Conservation (phyloP, 1,140 invertebrate species). For the Drosophila funebris region DNA sequence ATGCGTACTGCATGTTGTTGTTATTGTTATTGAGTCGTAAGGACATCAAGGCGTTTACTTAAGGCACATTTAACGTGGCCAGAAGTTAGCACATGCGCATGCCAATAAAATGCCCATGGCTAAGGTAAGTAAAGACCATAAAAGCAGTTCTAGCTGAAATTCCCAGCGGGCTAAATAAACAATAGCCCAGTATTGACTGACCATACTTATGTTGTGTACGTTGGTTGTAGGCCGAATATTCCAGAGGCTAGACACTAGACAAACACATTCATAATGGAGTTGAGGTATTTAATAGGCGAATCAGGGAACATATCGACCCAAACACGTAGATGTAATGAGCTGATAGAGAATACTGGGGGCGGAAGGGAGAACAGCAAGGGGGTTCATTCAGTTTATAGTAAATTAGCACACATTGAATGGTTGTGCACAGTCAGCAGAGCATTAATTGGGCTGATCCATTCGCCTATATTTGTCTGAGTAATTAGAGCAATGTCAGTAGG, state of each 20-base stretch:
- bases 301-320: constrained; percentile 1
- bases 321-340: constrained; percentile 1
- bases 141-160: background rate
- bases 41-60: constrained; percentile 41
- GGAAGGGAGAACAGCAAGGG: background rate
- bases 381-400: constrained; percentile 7
- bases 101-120: constrained; percentile 54
- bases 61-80: constrained; percentile 55
- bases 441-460: constrained; percentile 39
- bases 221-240: background rate
- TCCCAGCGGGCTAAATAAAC: constrained; percentile 4
- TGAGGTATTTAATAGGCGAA: background rate
- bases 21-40: constrained; percentile 7
- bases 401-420: constrained; percentile 46
- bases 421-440: constrained; percentile 7
- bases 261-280: background rate
- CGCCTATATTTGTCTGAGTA: background rate
- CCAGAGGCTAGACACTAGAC: constrained; percentile 1
- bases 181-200: constrained; percentile 4
- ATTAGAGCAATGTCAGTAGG: constrained; percentile 4
- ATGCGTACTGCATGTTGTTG: constrained; percentile 47
- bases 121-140: constrained; percentile 15
- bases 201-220: background rate
- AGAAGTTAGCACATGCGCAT: constrained; percentile 44
- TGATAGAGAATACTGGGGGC: background rate